Base-by-base conservation (phyloP, 2,888 invertebrate species). In the Coleophora deauratella region DNA sequence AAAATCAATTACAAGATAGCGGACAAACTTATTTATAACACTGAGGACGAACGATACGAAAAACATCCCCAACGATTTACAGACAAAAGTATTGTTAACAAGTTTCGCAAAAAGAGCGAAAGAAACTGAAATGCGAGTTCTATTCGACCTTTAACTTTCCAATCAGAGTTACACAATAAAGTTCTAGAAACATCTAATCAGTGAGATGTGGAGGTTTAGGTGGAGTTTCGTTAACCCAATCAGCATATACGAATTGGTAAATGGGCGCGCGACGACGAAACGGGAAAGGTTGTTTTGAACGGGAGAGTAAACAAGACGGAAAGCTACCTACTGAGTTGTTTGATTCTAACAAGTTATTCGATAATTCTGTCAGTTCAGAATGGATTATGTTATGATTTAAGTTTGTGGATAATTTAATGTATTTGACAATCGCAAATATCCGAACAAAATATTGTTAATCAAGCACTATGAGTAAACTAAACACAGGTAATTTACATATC, bases 131-230 rank as follows among this genome's bases (percentile, higher is more conserved):
- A 65, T 64, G 61, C 55, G 57, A 62, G 60, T 59, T 58, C 47
- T 54, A 54, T 55, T 47, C 59, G 53, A 52, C 57, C 62, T 57
- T 57, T 71, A 66, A 66, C 66, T 67, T 67, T 69, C 70, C 69
- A 73, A 73, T 76, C 72, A 71, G 73, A 76, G 62, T 73, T 73
- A 54, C 55, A 65, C 70, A 68, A 71, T 72, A 68, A 70, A 71
- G 62, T 68, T 63, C 64, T 59, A 63, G 64, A 41, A 69, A 69
- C 65, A 71, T 62, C 67, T 72, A 72, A 72, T 72, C 72, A 73
- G 52, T 43, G 51, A 53, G 53, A 53, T 55, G 56, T 48, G 54
- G 47, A 43, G 52, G 45, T 46, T 43, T 28, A 32, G 33, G 33
- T 35, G 53, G 45, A 59, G 59, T 57, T 63, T 58, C 51, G 57